Evolutionary conservation across 2,113 vertebrate species (phyloP), one percentile per base, ranked within the genome.

Genomic region (Riparia riparia): DNA sequence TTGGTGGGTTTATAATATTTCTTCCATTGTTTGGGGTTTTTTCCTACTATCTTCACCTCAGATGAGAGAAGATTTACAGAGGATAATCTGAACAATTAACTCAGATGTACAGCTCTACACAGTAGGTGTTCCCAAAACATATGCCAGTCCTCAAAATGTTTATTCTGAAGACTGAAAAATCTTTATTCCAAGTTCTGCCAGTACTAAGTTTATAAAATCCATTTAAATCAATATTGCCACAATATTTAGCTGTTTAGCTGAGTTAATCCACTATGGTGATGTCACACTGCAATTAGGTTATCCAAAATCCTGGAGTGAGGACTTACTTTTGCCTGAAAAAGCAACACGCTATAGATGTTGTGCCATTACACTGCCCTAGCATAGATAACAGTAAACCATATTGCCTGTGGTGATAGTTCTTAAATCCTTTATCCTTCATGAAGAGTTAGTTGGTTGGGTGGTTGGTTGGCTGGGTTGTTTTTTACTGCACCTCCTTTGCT

Each of bases 331-430:
- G 10, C 13, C 31, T 61, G 28, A 32, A 88, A 49, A 21, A 51
- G 7, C 20, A 68, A 9, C 5, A 6, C 1, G 0, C 29, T 73
- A 16, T 3, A 42, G 44, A 22, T 20, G 3, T 1, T 39, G 9
- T 16, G 5, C 9, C 18, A 68, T 45, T 73, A 37, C 22, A 15
- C 19, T 57, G n/a, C 9, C 18, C 2, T 51, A 25, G 22, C n/a
- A 53, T 10, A 79, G 34, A 58, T 21, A 42, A 2, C 9, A 42
- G 10, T 26, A 51, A 47, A 21, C 21, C 15, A 11, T 47, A 57
- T 2, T 42, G 6, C 1, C 11, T 37, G 4, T 29, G 24, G 8
- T 45, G 60, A 19, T 22, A 5, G 10, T 24, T 70, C 29, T 85
- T 81, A 53, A 57, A 51, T 1, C 4, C 53, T 51, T 24, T 22